A percentile compares a stretch with the other conserved stretches of the same genome.
phyloP scores from a whole-genome alignment of 2,797 vertebrate genomes.

The Tokudaia muenninki region DNA sequence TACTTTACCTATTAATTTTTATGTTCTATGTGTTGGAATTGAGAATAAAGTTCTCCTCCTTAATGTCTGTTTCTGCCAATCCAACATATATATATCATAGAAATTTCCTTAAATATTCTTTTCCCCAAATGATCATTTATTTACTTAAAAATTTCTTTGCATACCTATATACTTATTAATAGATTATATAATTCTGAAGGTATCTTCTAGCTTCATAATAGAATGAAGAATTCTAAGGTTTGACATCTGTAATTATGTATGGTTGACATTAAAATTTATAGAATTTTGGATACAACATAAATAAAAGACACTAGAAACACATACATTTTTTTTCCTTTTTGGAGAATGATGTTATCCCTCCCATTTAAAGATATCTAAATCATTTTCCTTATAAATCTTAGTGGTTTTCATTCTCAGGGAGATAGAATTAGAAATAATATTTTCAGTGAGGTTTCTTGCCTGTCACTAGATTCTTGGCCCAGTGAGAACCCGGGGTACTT shows the following conservation, averaged over 20 bases:
- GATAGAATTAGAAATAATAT: constrained; percentile 34
- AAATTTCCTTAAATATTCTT: background rate
- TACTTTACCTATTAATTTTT: constrained; percentile 83
- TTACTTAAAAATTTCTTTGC: constrained; percentile 9
- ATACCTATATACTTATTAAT: constrained; percentile 26
- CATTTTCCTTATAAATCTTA: background rate
- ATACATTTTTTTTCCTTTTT: background rate
- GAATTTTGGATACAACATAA: background rate
- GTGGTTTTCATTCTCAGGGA: background rate
- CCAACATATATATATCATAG: constrained; percentile 41
- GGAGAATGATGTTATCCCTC: background rate
- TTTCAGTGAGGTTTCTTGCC: constrained; percentile 57
- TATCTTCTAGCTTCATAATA: background rate
- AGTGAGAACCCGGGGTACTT: constrained; percentile 10
- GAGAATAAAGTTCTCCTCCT: constrained; percentile 69
- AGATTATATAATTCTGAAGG: constrained; percentile 19
- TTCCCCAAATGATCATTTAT: background rate
- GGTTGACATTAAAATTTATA: background rate
- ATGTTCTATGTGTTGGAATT: constrained; percentile 70
- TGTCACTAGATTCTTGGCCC: constrained; percentile 34
- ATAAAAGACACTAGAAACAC: background rate
- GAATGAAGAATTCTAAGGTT: constrained; percentile 39
- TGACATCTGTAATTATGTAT: background rate
- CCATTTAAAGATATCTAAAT: background rate
- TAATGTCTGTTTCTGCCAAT: constrained; percentile 70